Evolutionary conservation across 2,888 invertebrate species (phyloP).

Genomic region (Cryptops parisi): DNA sequence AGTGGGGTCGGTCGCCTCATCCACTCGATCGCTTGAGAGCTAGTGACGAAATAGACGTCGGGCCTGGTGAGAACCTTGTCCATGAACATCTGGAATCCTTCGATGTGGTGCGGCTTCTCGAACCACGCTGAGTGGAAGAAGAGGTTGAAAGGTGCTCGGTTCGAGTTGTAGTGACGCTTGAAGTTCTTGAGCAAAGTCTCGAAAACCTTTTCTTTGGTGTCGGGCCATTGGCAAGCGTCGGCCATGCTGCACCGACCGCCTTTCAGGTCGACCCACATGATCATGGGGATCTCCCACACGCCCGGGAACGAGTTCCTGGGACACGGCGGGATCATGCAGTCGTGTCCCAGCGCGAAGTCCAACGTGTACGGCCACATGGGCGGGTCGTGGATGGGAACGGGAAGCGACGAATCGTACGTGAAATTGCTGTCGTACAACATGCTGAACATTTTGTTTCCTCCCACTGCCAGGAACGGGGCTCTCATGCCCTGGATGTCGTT

Average conservation of each 20-base stretch:
- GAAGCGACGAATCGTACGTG: slow-evolving; percentile 91
- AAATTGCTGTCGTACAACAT: slow-evolving; percentile 92
- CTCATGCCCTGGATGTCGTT: slow-evolving; percentile 91
- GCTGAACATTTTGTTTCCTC: slow-evolving; percentile 94
- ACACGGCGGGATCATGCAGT: slow-evolving; percentile 92
- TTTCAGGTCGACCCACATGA: slow-evolving; percentile 93
- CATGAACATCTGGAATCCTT: slow-evolving; percentile 81
- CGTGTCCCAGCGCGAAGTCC: slow-evolving; percentile 88
- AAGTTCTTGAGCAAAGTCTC: slow-evolving; percentile 86
- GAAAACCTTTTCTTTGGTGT: slow-evolving; percentile 71
- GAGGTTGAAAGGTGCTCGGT: slow-evolving; percentile 81
- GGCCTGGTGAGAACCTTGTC: slow-evolving; percentile 78
- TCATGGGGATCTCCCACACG: slow-evolving; percentile 94
- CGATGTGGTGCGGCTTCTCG: slow-evolving; percentile 85
- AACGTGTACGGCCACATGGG: slow-evolving; percentile 94
- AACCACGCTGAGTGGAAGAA: slow-evolving; percentile 95
- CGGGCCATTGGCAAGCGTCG: slow-evolving; percentile 83
- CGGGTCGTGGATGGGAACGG: slow-evolving; percentile 82
- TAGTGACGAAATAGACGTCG: slow-evolving; percentile 80
- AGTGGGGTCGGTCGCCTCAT: slow-evolving; percentile 80
- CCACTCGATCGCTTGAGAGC: slow-evolving; percentile 92
- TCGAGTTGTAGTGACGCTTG: slow-evolving; percentile 82
- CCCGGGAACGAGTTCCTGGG: slow-evolving; percentile 82
- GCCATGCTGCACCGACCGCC: slow-evolving; percentile 92
- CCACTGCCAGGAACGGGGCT: slow-evolving; percentile 75